These are phyloP conservation scores for Orchestia grillus DNA, from an alignment of 1,140 invertebrate genomes.

Conservation along the genomic window DNA sequence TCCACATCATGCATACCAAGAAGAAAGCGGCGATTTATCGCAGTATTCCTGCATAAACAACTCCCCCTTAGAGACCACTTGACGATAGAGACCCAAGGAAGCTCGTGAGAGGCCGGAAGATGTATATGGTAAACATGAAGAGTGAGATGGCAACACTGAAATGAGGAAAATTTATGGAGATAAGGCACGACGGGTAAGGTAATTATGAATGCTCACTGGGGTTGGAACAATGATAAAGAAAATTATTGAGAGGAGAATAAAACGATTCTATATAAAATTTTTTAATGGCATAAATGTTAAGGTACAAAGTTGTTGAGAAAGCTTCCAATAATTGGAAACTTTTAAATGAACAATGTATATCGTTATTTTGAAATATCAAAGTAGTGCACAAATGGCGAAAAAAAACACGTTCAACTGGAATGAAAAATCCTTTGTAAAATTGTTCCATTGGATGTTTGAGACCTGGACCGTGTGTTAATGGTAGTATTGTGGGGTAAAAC, in stretches of 20 bases:
- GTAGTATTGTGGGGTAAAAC: too few relatives aligned
- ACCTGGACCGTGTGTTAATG: too few relatives aligned
- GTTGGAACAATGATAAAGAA: not conserved
- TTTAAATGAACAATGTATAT: not conserved
- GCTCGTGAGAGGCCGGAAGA: not conserved
- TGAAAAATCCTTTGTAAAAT: not conserved
- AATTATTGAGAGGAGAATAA: not conserved
- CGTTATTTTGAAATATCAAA: not conserved
- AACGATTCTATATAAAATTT: not conserved
- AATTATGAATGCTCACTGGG: not conserved
- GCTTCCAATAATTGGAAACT: not conserved
- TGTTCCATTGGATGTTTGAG: too few relatives aligned
- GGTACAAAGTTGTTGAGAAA: not conserved
- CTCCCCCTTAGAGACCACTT: constrained; percentile 20
- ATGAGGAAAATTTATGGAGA: not conserved
- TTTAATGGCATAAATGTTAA: too few relatives aligned
- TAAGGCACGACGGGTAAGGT: not conserved
- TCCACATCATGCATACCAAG: constrained; percentile 56
- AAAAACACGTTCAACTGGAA: not conserved
- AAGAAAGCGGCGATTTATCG: constrained; percentile 55
- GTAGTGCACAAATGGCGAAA: not conserved
- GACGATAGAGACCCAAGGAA: constrained; percentile 37
- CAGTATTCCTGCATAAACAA: constrained; percentile 52
- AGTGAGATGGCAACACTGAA: not conserved
- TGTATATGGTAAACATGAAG: not conserved